These are phyloP conservation scores for Steromphala cineraria DNA, from an alignment of 2,888 invertebrate genomes.

Conservation along the genomic window DNA sequence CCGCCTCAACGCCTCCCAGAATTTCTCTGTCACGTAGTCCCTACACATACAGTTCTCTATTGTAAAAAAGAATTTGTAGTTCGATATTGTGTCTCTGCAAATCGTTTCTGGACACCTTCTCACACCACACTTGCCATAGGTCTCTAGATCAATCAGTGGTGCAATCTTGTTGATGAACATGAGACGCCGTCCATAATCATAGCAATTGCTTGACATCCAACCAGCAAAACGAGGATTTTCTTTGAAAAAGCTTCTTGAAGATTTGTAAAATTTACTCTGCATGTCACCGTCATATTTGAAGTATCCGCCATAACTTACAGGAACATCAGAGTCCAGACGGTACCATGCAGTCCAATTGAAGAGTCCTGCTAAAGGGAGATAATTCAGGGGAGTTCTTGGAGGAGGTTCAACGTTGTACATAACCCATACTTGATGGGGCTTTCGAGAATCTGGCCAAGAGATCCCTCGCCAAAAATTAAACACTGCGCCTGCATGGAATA, in stretches of 20 bases:
- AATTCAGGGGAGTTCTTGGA: constrained; percentile 45
- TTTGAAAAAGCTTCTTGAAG: constrained; percentile 29
- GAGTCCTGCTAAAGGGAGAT: constrained; percentile 39
- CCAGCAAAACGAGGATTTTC: constrained; percentile 38
- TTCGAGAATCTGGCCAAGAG: constrained; percentile 43
- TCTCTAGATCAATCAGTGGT: constrained; percentile 40
- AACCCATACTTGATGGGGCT: constrained; percentile 59
- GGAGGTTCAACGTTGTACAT: constrained; percentile 58
- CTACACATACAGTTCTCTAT: constrained; percentile 59
- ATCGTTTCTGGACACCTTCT: constrained; percentile 37
- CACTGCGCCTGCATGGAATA: constrained; percentile 49
- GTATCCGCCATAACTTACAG: constrained; percentile 48
- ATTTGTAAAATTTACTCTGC: constrained; percentile 23
- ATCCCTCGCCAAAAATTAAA: constrained; percentile 44
- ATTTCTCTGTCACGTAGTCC: constrained; percentile 63
- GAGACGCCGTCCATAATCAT: constrained; percentile 38
- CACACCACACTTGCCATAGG: constrained; percentile 54
- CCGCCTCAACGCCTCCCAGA: constrained; percentile 48
- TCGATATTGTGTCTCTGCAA: constrained; percentile 39
- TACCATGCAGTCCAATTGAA: constrained; percentile 65
- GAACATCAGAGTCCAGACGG: constrained; percentile 53
- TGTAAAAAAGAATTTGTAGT: constrained; percentile 58
- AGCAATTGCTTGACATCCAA: constrained; percentile 50
- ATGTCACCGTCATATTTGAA: constrained; percentile 26
- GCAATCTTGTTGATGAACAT: constrained; percentile 32